These are phyloP conservation scores for Diorhabda elongata DNA, from an alignment of 1,140 invertebrate species.

Conservation along the genomic window DNA sequence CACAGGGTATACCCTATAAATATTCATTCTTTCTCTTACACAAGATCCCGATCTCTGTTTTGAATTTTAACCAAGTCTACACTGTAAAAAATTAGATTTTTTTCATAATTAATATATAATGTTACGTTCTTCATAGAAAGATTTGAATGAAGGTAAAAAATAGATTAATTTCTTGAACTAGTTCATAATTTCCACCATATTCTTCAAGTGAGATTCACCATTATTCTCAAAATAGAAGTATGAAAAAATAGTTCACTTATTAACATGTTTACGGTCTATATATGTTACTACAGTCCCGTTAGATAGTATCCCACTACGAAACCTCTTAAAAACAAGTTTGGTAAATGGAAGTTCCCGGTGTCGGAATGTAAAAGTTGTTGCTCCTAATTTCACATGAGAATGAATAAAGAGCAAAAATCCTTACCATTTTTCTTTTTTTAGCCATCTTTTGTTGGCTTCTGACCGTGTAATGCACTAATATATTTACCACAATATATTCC, in stretches of 20 bases:
- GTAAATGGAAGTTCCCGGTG: slow-evolving; percentile 1
- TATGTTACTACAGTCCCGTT: slow-evolving; percentile 11
- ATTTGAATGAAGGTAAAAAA: too few species aligned
- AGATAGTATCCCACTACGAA: background rate
- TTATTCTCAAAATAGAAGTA: slow-evolving; percentile 1
- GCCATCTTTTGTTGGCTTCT: background rate
- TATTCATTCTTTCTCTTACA: slow-evolving; percentile 22
- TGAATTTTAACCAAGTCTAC: too few species aligned
- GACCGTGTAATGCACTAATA: too few species aligned
- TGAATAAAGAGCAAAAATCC: background rate
- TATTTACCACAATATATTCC: too few species aligned
- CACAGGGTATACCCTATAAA: slow-evolving; percentile 34
- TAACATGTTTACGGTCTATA: slow-evolving; percentile 10
- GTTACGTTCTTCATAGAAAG: too few species aligned
- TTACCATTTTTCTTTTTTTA: background rate
- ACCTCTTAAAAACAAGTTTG: slow-evolving; percentile 1
- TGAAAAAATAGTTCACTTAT: slow-evolving; percentile 7
- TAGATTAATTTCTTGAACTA: too few species aligned
- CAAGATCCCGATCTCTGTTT: background rate
- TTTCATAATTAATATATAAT: too few species aligned
- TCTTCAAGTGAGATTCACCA: background rate
- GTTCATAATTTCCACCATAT: too few species aligned
- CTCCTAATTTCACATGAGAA: background rate
- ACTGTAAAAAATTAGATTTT: too few species aligned
- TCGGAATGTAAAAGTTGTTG: slow-evolving; percentile 6